Base-by-base conservation (phyloP, 2,888 invertebrate species). In the Adineta ricciae region DNA sequence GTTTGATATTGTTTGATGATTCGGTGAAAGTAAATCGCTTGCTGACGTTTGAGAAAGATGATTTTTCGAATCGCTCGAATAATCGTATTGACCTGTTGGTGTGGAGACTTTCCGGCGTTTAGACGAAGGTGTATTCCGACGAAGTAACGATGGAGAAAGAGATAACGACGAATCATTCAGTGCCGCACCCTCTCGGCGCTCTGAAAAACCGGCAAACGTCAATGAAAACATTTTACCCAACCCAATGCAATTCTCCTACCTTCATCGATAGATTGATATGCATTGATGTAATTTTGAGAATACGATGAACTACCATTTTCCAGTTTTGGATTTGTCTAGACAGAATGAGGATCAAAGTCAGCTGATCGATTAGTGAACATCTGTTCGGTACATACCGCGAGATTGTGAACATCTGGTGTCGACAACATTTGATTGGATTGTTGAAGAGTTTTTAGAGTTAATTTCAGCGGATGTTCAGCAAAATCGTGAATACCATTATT, bases 131-230 rank as follows among this genome's bases (percentile, higher is more conserved):
- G 32, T 32, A 2, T 21, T 0, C n/a, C 78, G 78, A n/a, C 78
- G 78, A 36, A n/a, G 9, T 78, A 78, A 41, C n/a, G 78, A 78
- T 41, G 78, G 78, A 3, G 78, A 78, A n/a, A 41, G 41, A 24
- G 78, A 41, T 78, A 38, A 38, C 24, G 78, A 41, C 24, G 78
- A 78, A 78, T 78, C 78, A 78, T 78, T 78, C 78, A 41, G 41
- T 78, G 78, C 41, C 41, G 38, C 11, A 41, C n/a, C n/a, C 24
- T 78, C 78, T 41, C 36, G 38, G n/a, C 1, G 78, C 38, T 78
- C 78, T 78, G 41, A 38, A 78, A 11, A 78, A 24, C 14, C n/a
- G n/a, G n/a, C n/a, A n/a, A n/a, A n/a, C n/a, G n/a, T n/a, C n/a
- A n/a, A n/a, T n/a, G n/a, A n/a, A n/a, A n/a, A n/a, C n/a, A n/a